phyloP scores from a whole-genome alignment of 1,140 invertebrate genomes.

The Zaprionus tsacasi region DNA sequence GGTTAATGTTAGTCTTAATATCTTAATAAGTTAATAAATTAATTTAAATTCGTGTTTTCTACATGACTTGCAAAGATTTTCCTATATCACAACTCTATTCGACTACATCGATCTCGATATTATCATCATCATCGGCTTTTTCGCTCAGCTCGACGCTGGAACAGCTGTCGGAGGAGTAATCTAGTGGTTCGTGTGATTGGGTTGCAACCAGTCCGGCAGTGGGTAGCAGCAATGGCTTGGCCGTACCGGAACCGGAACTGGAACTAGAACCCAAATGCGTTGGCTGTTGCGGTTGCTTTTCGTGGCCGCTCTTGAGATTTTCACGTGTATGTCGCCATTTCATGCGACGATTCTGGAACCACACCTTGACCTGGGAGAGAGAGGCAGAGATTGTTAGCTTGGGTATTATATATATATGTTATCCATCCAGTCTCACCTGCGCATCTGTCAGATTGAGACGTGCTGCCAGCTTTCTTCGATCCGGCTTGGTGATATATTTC shows the following conservation, averaged over 20 bases:
- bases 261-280: conserved; percentile 40
- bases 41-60: conserved; percentile 55
- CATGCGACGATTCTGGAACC: conserved; percentile 97
- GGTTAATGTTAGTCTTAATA: not conserved
- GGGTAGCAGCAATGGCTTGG: conserved; percentile 9
- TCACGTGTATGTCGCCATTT: conserved; percentile 95
- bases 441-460: conserved; percentile 97
- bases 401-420: not conserved
- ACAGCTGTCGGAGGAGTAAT: conserved; percentile 65
- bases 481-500: conserved; percentile 99
- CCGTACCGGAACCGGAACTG: conserved; percentile 5
- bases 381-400: not conserved
- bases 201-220: not conserved
- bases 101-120: conserved; percentile 85
- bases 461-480: conserved; percentile 97
- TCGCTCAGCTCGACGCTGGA: conserved; percentile 62
- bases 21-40: conserved; percentile 23
- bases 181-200: conserved; percentile 32
- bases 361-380: conserved; percentile 91
- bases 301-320: conserved; percentile 84
- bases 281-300: conserved; percentile 55
- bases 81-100: conserved; percentile 49
- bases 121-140: conserved; percentile 70
- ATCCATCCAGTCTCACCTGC: conserved; percentile 87
- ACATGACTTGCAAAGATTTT: conserved; percentile 11